A percentile compares a stretch with the other conserved stretches of the same genome.
Conservation (phyloP, 2,888 invertebrate species). For the Pediacus dermestoides region DNA sequence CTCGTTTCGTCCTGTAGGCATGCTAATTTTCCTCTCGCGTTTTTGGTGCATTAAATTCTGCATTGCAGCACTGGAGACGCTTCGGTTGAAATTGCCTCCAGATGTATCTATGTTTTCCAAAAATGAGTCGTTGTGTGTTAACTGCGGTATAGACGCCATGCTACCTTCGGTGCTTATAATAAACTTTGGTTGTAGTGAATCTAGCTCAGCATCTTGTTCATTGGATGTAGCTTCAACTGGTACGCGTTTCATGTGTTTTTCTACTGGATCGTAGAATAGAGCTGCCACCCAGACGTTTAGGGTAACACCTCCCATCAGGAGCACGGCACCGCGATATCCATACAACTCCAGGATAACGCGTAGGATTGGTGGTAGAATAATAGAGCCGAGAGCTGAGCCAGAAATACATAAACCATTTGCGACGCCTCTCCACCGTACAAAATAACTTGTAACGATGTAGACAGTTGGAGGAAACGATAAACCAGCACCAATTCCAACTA, state of each 20-base stretch:
- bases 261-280: conserved; percentile 78
- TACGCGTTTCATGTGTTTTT: conserved; percentile 71
- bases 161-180: conserved; percentile 46
- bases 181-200: conserved; percentile 44
- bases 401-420: conserved; percentile 88
- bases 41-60: conserved; percentile 52
- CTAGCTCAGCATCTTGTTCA: conserved; percentile 44
- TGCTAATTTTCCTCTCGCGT: conserved; percentile 59
- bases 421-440: conserved; percentile 71
- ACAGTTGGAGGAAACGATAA: conserved; percentile 85
- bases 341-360: conserved; percentile 67
- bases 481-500: conserved; percentile 81
- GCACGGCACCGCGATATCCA: conserved; percentile 75
- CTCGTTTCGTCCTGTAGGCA: conserved; percentile 53
- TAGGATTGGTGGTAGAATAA: conserved; percentile 76
- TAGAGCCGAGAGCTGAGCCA: conserved; percentile 82
- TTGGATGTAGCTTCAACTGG: conserved; percentile 39
- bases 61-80: conserved; percentile 69
- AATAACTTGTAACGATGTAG: conserved; percentile 85
- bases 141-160: conserved; percentile 40
- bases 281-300: conserved; percentile 83
- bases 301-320: conserved; percentile 78
- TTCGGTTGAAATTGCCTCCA: conserved; percentile 57
- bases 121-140: conserved; percentile 44
- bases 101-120: conserved; percentile 38